Evolutionary conservation across 1,140 invertebrate species (phyloP).

Genomic region (Nilaparvata lugens): DNA sequence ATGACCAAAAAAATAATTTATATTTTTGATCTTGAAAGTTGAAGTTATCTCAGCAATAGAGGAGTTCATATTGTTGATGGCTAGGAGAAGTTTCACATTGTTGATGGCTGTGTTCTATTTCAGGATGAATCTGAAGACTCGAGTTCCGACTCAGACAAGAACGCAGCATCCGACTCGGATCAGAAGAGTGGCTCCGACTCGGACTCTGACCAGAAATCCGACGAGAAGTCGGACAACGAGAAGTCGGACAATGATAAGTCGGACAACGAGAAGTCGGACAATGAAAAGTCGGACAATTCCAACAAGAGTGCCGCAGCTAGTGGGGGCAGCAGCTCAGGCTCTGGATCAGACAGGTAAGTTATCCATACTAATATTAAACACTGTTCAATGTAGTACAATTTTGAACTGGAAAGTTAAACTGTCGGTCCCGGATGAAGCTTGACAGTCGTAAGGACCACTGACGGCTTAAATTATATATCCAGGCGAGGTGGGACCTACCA

Average conservation of each 20-base stretch:
- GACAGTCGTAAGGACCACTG: no score
- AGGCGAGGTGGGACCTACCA: no score
- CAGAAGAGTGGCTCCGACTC: constrained; percentile 19
- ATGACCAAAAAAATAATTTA: no score
- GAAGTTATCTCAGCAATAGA: no score
- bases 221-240: constrained; percentile 19
- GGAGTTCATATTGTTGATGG: background rate
- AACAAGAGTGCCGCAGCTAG: constrained; percentile 5
- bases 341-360: constrained; percentile 16
- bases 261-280: constrained; percentile 12
- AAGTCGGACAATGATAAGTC: constrained; percentile 18
- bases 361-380: no score
- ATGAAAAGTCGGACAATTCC: constrained; percentile 1
- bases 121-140: constrained; percentile 28
- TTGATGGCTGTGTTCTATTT: constrained; percentile 3
- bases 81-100: background rate
- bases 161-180: constrained; percentile 11
- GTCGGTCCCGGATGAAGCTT: no score
- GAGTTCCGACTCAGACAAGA: constrained; percentile 25
- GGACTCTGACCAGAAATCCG: constrained; percentile 14
- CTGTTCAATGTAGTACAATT: no score
- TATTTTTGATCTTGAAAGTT: no score
- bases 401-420: no score
- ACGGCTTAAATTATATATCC: no score
- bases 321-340: constrained; percentile 14